A percentile compares a stretch with the other conserved stretches of the same genome.
Conservation (phyloP, 1,140 invertebrate species). For the Mactra quadrangularis region DNA sequence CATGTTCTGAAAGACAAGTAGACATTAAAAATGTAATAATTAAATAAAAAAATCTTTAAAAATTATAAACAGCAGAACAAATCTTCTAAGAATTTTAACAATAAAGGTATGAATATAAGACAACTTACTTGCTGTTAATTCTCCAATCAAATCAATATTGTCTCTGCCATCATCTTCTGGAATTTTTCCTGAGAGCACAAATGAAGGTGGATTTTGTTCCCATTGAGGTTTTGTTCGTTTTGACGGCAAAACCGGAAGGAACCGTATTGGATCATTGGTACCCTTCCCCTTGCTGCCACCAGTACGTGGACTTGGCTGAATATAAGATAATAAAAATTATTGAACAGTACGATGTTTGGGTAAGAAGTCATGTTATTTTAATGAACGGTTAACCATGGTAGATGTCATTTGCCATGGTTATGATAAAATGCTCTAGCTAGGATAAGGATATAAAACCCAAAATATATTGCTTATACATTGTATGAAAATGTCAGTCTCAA, state of each 20-base stretch:
- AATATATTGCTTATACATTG: not conserved
- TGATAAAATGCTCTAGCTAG: not conserved
- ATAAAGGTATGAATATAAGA: too few relatives aligned
- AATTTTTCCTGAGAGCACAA: slow-evolving; percentile 74
- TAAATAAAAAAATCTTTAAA: too few relatives aligned
- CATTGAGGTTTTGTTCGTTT: slow-evolving; percentile 82
- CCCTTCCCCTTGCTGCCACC: slow-evolving; percentile 81
- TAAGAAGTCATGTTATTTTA: not conserved
- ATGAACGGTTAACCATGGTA: not conserved
- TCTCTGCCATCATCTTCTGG: slow-evolving; percentile 70
- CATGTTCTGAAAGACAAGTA: too few relatives aligned
- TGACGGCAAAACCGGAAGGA: slow-evolving; percentile 82
- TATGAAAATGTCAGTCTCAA: not conserved
- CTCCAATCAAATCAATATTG: slow-evolving; percentile 79
- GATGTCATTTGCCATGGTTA: not conserved
- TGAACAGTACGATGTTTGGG: not conserved
- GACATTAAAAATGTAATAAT: too few relatives aligned
- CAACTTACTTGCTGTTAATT: slow-evolving; percentile 81
- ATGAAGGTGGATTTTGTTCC: slow-evolving; percentile 79
- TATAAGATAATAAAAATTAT: slow-evolving; percentile 28
- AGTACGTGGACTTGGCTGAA: slow-evolving; percentile 62
- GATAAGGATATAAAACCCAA: not conserved
- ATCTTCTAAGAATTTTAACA: too few relatives aligned
- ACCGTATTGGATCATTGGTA: slow-evolving; percentile 81
- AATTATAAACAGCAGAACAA: too few relatives aligned